Evolutionary conservation across 2,113 vertebrate genomes (phyloP).

Genomic region (Pachypanchax playfairii): DNA sequence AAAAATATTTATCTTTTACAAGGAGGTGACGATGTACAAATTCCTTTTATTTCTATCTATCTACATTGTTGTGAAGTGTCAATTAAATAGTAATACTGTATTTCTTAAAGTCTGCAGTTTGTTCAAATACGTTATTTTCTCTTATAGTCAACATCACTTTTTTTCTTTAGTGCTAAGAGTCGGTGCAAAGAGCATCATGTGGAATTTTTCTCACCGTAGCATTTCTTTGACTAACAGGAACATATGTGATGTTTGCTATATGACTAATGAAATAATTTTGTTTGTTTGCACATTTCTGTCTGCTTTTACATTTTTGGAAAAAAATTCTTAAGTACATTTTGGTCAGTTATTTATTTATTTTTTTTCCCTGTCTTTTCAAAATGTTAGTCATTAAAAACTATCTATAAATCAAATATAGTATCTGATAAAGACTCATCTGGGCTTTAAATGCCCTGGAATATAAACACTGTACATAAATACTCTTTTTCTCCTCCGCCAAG

Average conservation of each 20-base stretch:
- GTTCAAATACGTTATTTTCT: slow-evolving; percentile 19
- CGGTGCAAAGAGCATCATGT: not conserved
- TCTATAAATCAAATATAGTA: not conserved
- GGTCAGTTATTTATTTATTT: too few relatives aligned
- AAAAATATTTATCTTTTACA: not conserved
- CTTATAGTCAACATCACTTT: not conserved
- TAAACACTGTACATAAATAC: not conserved
- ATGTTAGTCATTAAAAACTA: not conserved
- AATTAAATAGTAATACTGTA: too few relatives aligned
- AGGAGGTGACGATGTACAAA: not conserved
- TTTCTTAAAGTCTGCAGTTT: slow-evolving; percentile 24
- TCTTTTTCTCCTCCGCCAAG: not conserved
- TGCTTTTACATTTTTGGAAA: too few relatives aligned
- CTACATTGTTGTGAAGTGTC: too few relatives aligned
- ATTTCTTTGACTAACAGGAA: slow-evolving; percentile 4
- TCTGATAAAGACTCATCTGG: not conserved
- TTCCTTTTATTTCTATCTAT: not conserved
- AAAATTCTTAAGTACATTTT: too few relatives aligned
- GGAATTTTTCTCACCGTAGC: accelerated
- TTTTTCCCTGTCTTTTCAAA: too few relatives aligned
- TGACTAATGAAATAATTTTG: not conserved
- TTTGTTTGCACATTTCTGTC: slow-evolving; percentile 9
- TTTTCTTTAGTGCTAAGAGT: not conserved
- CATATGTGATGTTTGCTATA: not conserved
- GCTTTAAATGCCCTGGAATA: not conserved